Conservation (phyloP, 2,113 vertebrate species). For the Pardalotus punctatus region DNA sequence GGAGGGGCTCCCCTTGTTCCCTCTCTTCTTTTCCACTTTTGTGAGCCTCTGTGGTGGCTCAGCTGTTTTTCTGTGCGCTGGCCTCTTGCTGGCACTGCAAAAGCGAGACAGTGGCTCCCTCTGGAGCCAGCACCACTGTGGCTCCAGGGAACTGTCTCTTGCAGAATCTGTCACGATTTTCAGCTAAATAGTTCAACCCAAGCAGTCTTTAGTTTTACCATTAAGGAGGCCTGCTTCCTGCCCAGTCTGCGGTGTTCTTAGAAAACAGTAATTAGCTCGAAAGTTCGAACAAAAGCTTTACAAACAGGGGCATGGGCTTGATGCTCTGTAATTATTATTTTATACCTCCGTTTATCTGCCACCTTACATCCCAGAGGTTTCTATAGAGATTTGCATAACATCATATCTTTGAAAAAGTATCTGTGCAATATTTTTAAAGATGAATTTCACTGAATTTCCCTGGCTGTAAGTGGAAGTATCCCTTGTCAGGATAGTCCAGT, state of each 20-base stretch:
- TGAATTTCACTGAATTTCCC: not conserved
- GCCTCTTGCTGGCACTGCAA: slow-evolving; percentile 20
- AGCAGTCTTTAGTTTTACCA: not conserved
- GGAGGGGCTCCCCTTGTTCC: not conserved
- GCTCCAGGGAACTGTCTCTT: not conserved
- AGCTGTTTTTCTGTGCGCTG: not conserved
- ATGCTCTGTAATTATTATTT: not conserved
- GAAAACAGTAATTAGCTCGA: not conserved
- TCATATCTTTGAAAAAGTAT: not conserved
- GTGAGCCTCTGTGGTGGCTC: not conserved
- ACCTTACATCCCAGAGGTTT: not conserved
- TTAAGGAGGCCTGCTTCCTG: not conserved
- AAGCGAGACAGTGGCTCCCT: slow-evolving; percentile 56
- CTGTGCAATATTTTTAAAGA: not conserved
- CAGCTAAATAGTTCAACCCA: not conserved
- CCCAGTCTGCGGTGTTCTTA: not conserved
- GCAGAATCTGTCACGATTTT: not conserved
- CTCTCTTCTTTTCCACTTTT: not conserved
- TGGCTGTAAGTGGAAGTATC: not conserved
- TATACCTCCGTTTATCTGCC: not conserved
- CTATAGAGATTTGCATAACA: not conserved
- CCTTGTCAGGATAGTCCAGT: not conserved
- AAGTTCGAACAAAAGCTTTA: not conserved
- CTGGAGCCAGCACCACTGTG: slow-evolving; percentile 37
- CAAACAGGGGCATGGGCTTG: not conserved